Evolutionary conservation across 2,888 invertebrate genomes (phyloP), one percentile per base, ranked within the genome.

Genomic region (Ethmia dodecea): DNA sequence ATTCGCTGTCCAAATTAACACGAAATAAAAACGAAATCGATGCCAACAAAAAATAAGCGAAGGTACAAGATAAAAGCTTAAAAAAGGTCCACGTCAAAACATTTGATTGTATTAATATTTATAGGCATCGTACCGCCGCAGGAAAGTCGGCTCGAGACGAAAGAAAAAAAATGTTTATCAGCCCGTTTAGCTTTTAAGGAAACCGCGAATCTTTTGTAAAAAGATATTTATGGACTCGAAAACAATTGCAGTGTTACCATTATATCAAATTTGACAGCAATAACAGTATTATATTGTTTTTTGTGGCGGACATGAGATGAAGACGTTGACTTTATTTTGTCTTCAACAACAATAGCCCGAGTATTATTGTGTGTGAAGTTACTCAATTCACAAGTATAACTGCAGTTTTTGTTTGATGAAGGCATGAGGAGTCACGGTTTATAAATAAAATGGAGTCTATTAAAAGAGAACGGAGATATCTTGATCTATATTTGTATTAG

Each of bases 101-200:
- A 86, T 86, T 87, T 84, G 86, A 86, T 86, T 86, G 86, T 84
- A 83, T 84, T 86, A 86, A 86, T 84, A 86, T 86, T 86, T 86
- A 86, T 86, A 79, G 86, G 71, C 63, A 53, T 62, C 59, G 69
- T 67, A 72, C 60, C 74, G 83, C 79, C 78, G 78, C 77, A 76
- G 86, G 87, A 87, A 78, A 78, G 73, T 65, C 67, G 64, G 57
- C 54, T 65, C 54, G 60, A 54, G 60, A 50, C 48, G 49, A 52
- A 60, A 52, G 57, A 61, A 77, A 84, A 81, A 81, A 83, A 86
- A 80, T 74, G 78, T 76, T 80, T 81, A 84, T 84, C 84, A 80
- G 81, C 64, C 81, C 66, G 83, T 81, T 84, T 78, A 80, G 76
- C 84, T 83, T 84, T 84, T 83, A 83, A 77, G 81, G 80, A 80